Conservation (phyloP, 2,113 vertebrate genomes). For the Tragelaphus strepsiceros region DNA sequence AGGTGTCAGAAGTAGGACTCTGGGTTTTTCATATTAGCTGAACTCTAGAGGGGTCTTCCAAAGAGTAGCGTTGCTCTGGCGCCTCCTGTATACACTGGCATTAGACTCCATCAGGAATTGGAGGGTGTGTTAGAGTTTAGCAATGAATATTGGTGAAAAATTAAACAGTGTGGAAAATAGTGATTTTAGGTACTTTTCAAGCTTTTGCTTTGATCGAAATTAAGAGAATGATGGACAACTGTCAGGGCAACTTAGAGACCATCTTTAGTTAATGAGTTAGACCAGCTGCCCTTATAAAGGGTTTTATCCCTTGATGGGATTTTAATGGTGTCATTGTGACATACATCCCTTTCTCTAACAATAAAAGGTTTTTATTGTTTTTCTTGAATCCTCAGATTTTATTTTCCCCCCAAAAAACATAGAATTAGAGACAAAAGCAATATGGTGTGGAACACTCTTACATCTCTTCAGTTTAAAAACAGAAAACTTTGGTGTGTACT, state of each 20-base stretch:
- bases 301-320: not conserved
- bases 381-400: not conserved
- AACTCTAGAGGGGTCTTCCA: not conserved
- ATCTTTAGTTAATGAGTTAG: not conserved
- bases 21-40: not conserved
- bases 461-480: not conserved
- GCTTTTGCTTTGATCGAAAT: not conserved
- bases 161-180: not conserved
- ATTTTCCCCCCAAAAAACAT: rapidly evolving
- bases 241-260: not conserved
- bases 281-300: not conserved
- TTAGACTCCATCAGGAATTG: not conserved
- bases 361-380: not conserved
- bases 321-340: not conserved
- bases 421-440: not conserved
- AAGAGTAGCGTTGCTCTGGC: not conserved
- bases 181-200: not conserved
- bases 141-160: not conserved
- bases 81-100: not conserved
- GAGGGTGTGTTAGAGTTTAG: not conserved
- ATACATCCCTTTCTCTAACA: not conserved
- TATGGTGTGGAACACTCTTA: not conserved
- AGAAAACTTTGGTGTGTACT: not conserved
- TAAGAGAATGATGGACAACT: not conserved
- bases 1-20: not conserved